Base-by-base conservation (phyloP, 2,113 vertebrate species). In the Orientallactaga bullata region DNA sequence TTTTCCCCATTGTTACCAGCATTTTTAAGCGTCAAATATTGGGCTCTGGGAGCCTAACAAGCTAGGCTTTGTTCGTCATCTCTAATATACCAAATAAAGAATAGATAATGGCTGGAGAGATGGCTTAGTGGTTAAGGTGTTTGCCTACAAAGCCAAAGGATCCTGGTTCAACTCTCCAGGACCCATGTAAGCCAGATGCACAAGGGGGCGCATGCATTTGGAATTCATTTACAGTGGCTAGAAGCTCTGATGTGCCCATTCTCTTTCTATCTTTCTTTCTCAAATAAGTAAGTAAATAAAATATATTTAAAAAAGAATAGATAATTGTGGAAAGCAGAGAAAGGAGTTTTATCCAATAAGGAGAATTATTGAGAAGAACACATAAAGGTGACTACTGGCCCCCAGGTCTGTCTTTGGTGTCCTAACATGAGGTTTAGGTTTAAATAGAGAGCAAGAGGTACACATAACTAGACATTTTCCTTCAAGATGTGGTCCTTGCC, bases 1-100 rank as follows among this genome's bases (percentile, higher is more conserved):
- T 98, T 98, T 97, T 91, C 97, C 71, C 93, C 82, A 37, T 85
- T 72, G 66, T 85, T 72, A 28, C 71, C 37, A n/a, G 66, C 55
- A 37, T 72, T 51, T 84, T 85, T 85, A 71, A 55, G 68, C 66
- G 32, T 85, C 66, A 71, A 28, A 85, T n/a, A 26, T 42, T 58
- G n/a, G 42, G 83, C 68, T 58, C 47, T 71, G 66, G 32, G 42
- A 84, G 68, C 65, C 68, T 65, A 85, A 17, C 66, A 58, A 72
- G 23, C 66, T 37, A 55, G 47, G 35, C n/a, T 85, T 6, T 28
- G 66, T 13, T 7, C 66, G 12, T 28, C n/a, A 58, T 71, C 83
- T 2, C 35, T 42, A 72, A n/a, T 58, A 71, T 71, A 66, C n/a
- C 66, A 72, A 58, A 58, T 71, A 85, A 85, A 71, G 55, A 55